phyloP scores from a whole-genome alignment of 2,797 vertebrate genomes.

The Setipinna tenuifilis region DNA sequence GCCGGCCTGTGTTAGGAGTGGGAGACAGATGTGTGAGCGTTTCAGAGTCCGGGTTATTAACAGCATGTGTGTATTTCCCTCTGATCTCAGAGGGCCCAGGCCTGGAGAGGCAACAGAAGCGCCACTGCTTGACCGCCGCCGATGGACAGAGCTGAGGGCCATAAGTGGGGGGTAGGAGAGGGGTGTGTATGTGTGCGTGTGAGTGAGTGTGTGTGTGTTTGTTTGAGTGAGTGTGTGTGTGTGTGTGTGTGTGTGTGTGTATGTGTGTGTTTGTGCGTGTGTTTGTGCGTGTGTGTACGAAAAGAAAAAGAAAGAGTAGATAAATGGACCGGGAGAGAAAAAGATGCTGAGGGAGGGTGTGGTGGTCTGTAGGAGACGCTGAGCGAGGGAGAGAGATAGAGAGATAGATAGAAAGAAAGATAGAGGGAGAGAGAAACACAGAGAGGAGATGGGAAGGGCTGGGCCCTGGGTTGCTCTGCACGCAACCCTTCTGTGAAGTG shows the following conservation, averaged over 20 bases:
- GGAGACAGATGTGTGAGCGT: slow-evolving; percentile 79
- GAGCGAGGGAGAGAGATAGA: not conserved
- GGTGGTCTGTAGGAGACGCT: not conserved
- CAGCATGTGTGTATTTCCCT: slow-evolving; percentile 74
- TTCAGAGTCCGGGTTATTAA: slow-evolving; percentile 80
- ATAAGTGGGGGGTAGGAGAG: not conserved
- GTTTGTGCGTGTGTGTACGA: not conserved
- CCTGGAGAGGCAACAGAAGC: slow-evolving; percentile 64
- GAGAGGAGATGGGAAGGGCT: not conserved
- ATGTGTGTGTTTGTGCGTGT: too few species aligned
- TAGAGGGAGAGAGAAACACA: not conserved
- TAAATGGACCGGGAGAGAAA: not conserved
- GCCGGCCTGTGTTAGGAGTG: slow-evolving; percentile 68
- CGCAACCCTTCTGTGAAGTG: slow-evolving; percentile 42
- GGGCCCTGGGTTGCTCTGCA: not conserved
- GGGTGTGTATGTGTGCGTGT: not conserved
- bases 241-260: too few species aligned
- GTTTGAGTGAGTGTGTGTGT: too few species aligned
- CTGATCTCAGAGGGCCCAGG: slow-evolving; percentile 79
- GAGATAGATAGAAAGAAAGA: slow-evolving; percentile 28
- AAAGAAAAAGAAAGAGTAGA: not conserved
- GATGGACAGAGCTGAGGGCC: not conserved
- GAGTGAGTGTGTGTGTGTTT: not conserved
- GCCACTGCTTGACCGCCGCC: slow-evolving; percentile 61
- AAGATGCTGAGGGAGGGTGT: too few species aligned